Evolutionary conservation across 2,113 vertebrate genomes (phyloP).

Genomic region (Psilopogon haemacephalus): DNA sequence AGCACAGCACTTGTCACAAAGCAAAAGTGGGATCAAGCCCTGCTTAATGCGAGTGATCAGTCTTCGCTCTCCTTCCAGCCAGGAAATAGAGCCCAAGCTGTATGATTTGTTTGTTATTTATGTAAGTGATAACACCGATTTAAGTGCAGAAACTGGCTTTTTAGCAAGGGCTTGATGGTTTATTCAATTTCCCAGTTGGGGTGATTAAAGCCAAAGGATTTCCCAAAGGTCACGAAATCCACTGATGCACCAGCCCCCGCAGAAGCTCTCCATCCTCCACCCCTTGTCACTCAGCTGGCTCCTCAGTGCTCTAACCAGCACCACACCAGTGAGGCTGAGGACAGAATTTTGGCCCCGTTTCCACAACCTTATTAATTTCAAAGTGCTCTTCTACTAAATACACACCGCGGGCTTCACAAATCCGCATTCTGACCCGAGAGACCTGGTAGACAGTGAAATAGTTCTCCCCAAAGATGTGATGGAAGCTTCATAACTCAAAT

Average conservation of each 20-base stretch:
- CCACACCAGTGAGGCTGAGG: background rate
- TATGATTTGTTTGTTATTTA: slow-evolving; percentile 23
- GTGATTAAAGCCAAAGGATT: background rate
- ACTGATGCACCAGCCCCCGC: background rate
- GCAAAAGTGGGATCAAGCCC: slow-evolving; percentile 32
- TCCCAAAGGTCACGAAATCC: background rate
- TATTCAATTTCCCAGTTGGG: background rate
- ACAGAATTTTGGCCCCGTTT: slow-evolving; percentile 47
- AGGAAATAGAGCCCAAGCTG: slow-evolving; percentile 49
- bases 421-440: background rate
- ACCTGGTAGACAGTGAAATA: slow-evolving; percentile 41
- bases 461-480: slow-evolving; percentile 1
- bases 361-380: slow-evolving; percentile 51
- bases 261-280: background rate
- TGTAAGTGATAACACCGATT: slow-evolving; percentile 15
- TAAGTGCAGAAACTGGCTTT: slow-evolving; percentile 13
- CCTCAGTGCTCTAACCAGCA: background rate
- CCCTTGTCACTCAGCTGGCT: background rate
- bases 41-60: slow-evolving; percentile 61
- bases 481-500: slow-evolving; percentile 38
- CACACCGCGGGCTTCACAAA: background rate
- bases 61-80: slow-evolving; percentile 61
- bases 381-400: slow-evolving; percentile 37
- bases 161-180: background rate
- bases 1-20: background rate